Base-by-base conservation (phyloP, 2,113 vertebrate species). In the Recurvirostra avosetta region DNA sequence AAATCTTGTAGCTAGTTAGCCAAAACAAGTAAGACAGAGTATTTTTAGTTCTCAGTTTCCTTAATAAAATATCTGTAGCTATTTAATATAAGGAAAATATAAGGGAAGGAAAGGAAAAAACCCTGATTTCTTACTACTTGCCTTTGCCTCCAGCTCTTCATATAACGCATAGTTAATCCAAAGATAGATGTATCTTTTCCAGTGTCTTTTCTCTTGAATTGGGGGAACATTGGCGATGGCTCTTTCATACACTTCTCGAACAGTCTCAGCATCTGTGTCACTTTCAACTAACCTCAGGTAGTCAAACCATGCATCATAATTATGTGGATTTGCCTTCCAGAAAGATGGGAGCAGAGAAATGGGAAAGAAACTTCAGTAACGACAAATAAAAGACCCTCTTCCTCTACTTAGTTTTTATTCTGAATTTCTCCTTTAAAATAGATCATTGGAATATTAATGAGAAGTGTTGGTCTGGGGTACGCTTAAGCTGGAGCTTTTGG, bases 301-400 rank as follows among this genome's bases (percentile, higher is more conserved):
- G 92, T 99, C 99, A 15, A 99, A 99, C 99, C 99, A 99, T 0
- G 99, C 99, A 6, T 99, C 99, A 0, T 99, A 99, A 96, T 99
- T 99, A 94, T 99, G 99, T 10, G 99, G 99, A 97, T 99, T 99
- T 1, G 99, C 99, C 99, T 99, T 88, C 17, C 91, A 52, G 41
- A 58, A 45, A 53, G 15, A 58, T 17, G 11, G 13, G 29, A 70
- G 49, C 0, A 26, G n/a, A 43, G 47, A 38, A 74, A 63, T 1
- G 10, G 52, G 67, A 65, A 25, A 71, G 38, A 49, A 63, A 40
- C 25, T 58, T 88, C 45, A 88, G 61, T 50, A 73, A 66, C 32
- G 38, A 5, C 3, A 45, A 63, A 2, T 1, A 68, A 45, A 7
- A 61, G 13, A n/a, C 18, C 4, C 22, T 6, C 5, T 7, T 27